These are phyloP conservation scores for Myrmecophaga tridactyla DNA, from an alignment of 2,113 vertebrate species.

Conservation along the genomic window DNA sequence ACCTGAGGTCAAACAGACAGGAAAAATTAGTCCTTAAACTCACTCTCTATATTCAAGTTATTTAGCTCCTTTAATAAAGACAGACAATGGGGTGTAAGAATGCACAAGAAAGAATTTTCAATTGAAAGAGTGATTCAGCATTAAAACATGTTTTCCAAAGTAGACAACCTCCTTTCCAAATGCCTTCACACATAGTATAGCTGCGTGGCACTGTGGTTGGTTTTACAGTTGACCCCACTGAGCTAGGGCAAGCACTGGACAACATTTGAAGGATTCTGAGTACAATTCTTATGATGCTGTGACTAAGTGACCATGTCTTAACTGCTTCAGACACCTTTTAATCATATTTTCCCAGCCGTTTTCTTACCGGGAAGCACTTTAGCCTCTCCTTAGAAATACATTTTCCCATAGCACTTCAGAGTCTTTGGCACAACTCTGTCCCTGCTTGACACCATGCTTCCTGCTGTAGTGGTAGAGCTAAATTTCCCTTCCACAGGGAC, in stretches of 20 bases:
- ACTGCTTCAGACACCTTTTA: conserved; percentile 25
- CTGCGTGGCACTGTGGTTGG: neutral
- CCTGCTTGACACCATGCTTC: neutral
- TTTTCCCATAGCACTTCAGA: neutral
- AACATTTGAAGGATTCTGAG: neutral
- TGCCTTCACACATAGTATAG: neutral
- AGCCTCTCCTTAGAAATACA: neutral
- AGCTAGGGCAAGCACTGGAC: neutral
- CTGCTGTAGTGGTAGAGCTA: neutral
- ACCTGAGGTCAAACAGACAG: neutral
- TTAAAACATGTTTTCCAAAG: conserved; percentile 30
- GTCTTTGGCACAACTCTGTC: neutral
- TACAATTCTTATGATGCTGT: neutral
- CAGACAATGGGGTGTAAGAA: conserved; percentile 3
- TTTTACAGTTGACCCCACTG: conserved; percentile 9
- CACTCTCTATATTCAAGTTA: neutral
- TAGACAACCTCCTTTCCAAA: neutral
- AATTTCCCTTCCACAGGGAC: neutral
- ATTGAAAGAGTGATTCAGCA: neutral
- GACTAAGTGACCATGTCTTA: neutral
- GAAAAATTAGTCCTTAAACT: neutral
- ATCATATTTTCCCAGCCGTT: conserved; percentile 23
- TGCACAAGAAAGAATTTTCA: neutral
- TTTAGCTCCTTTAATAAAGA: conserved; percentile 32
- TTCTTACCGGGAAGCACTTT: neutral